These are phyloP conservation scores for Amphimallon solstitiale DNA, from an alignment of 2,888 invertebrate genomes.

Conservation along the genomic window DNA sequence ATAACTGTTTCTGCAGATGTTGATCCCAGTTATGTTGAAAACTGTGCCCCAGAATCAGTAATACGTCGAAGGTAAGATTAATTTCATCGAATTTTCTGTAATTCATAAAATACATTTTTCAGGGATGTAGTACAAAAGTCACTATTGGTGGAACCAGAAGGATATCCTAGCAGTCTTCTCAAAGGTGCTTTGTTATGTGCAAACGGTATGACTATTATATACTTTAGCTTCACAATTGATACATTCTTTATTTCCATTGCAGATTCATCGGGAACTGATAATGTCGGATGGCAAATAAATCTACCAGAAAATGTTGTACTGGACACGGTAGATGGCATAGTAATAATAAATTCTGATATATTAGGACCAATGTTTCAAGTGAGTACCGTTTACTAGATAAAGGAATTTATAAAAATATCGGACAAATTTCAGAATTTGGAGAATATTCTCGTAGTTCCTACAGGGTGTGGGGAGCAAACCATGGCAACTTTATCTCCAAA, in stretches of 20 bases:
- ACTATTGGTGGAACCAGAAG: constrained; percentile 76
- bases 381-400: not conserved
- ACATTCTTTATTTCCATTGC: constrained; percentile 30
- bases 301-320: constrained; percentile 68
- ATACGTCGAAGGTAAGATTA: constrained; percentile 60
- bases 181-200: constrained; percentile 76
- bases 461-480: constrained; percentile 86
- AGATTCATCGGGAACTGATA: constrained; percentile 52
- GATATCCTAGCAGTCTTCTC: constrained; percentile 72
- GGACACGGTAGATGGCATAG: constrained; percentile 72
- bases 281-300: constrained; percentile 62
- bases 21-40: constrained; percentile 61
- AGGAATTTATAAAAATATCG: not conserved
- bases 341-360: constrained; percentile 73
- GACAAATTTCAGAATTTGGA: constrained; percentile 69
- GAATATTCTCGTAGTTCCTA: constrained; percentile 72
- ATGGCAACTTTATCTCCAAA: constrained; percentile 82
- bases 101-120: not conserved
- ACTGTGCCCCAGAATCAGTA: constrained; percentile 56
- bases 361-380: constrained; percentile 70
- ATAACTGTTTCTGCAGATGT: no score
- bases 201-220: constrained; percentile 54
- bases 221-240: not conserved
- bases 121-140: constrained; percentile 72
- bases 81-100: constrained; percentile 35